phyloP scores from a whole-genome alignment of 2,797 vertebrate genomes.

The Adelosebastes latens region DNA sequence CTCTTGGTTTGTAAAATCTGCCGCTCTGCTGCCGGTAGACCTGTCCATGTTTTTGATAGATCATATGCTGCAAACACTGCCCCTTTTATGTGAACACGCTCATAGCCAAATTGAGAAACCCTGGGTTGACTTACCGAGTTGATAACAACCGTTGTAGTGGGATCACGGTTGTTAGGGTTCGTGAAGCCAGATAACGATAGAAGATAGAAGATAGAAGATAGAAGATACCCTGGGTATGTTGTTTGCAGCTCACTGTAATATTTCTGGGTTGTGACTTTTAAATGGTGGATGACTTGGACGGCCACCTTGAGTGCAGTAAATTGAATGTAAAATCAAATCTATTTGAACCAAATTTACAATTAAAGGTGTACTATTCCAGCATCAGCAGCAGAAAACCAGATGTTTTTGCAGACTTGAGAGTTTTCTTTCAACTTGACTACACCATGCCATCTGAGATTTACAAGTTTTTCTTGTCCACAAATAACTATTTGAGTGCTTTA shows the following conservation, averaged over 20 bases:
- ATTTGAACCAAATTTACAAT: slow-evolving; percentile 8
- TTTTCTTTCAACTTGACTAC: not conserved
- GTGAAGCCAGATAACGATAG: not conserved
- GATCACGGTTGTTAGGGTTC: fast-evolving
- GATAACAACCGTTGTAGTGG: no score
- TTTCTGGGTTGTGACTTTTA: not conserved
- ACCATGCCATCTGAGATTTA: not conserved
- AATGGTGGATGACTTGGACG: not conserved
- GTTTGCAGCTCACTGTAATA: not conserved
- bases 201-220: fast-evolving
- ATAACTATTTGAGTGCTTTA: not conserved
- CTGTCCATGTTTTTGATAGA: fast-evolving
- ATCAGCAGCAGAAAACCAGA: slow-evolving; percentile 5
- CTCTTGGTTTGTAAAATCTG: no score
- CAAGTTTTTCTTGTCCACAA: not conserved
- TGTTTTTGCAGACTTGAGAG: not conserved
- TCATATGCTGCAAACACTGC: no score
- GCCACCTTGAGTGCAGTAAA: slow-evolving; percentile 8
- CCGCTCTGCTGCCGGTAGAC: no score
- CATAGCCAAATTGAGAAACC: no score
- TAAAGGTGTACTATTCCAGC: slow-evolving; percentile 2
- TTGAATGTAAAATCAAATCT: slow-evolving; percentile 27
- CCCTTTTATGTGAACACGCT: no score
- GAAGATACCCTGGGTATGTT: not conserved
- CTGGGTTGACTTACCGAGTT: no score